Evolutionary conservation across 1,140 invertebrate species (phyloP), one percentile per base, ranked within the genome.

Genomic region (Drosophila orena): DNA sequence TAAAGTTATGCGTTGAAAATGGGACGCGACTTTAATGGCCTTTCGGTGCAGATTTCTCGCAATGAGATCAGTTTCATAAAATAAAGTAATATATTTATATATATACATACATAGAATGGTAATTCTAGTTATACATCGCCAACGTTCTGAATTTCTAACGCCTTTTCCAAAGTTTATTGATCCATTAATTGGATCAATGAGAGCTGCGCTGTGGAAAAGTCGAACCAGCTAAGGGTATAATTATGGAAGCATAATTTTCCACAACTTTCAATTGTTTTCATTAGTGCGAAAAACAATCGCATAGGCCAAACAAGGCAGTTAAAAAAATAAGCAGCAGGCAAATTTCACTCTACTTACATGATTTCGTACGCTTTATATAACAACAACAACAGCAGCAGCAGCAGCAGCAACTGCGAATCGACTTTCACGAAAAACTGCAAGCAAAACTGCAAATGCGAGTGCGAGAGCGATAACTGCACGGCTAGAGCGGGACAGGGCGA

Each of bases 291-390:
- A 76, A 38, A 60, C 42, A 77, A 77, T 69, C 38, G 55, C 75
- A 74, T 75, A 46, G 73, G 62, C 73, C 38, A 59, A 50, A 55
- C 56, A 30, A 61, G 49, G 65, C 62, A 75, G 71, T 20, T 77
- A 46, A 40, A 44, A 14, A 44, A 46, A 43, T 50, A 75, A 71
- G 12, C 49, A 70, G 53, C 38, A 65, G 53, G 73, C 76, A 81
- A 89, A 88, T 88, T 88, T 88, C 84, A 88, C 84, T 88, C 84
- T 77, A 88, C 79, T 88, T 83, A 83, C 86, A 84, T 89, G 83
- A 88, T 89, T 88, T 88, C 60, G 76, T 86, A 71, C 56, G 71
- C 71, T 86, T 86, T 88, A 88, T 88, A 88, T 83, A 88, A 88
- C 79, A 77, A 78, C 66, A 44, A 43, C 40, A 20, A 43, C 15